These are phyloP conservation scores for Tetranychus urticae DNA, from an alignment of 1,140 invertebrate species.

Conservation along the genomic window DNA sequence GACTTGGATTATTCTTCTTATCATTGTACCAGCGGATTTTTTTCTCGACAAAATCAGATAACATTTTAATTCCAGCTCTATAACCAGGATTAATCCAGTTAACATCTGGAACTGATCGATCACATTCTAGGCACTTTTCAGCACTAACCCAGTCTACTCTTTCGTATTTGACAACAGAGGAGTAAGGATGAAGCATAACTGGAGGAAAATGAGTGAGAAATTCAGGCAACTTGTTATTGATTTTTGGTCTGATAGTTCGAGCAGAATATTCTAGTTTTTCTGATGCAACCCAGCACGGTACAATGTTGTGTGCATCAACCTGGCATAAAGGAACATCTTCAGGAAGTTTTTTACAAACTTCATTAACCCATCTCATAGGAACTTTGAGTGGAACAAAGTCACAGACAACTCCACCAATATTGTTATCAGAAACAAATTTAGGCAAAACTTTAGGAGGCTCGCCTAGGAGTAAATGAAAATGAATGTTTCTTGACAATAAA, in stretches of 20 bases:
- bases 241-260: conserved; percentile 61
- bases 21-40: conserved; percentile 40
- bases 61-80: conserved; percentile 32
- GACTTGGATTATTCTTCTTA: conserved; percentile 54
- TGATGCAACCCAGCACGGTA: conserved; percentile 60
- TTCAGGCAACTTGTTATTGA: conserved; percentile 44
- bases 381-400: conserved; percentile 55
- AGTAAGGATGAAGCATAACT: conserved; percentile 44
- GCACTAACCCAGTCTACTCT: conserved; percentile 42
- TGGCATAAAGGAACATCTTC: conserved; percentile 48
- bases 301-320: conserved; percentile 68
- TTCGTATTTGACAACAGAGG: conserved; percentile 14
- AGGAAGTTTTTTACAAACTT: conserved; percentile 40
- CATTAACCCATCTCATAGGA: conserved; percentile 41
- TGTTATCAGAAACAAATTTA: conserved; percentile 38
- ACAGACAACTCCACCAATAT: conserved; percentile 52
- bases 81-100: conserved; percentile 51
- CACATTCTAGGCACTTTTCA: conserved; percentile 30
- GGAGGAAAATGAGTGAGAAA: conserved; percentile 60
- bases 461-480: conserved; percentile 51
- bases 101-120: conserved; percentile 41
- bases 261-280: conserved; percentile 67
- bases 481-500: conserved; percentile 42
- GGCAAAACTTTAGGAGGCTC: conserved; percentile 41
- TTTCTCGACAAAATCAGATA: conserved; percentile 43